Percentiles rank a stretch among this genome's conserved stretches.
phyloP scores from a whole-genome alignment of 2,888 invertebrate genomes.

The Trileptium ribeirensis region DNA sequence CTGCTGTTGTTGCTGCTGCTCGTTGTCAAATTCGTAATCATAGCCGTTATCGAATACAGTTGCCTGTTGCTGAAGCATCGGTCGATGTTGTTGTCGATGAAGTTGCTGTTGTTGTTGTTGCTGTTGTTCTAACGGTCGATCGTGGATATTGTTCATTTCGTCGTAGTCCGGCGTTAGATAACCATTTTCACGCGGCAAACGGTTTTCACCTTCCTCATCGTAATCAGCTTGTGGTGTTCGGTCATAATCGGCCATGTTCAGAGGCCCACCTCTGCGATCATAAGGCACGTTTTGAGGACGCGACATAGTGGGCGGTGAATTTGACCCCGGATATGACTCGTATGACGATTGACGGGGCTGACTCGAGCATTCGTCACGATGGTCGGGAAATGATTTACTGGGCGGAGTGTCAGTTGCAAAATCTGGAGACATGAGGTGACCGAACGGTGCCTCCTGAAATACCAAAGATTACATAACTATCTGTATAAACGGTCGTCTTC shows the following conservation, averaged over 20 bases:
- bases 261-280: neutral
- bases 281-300: neutral
- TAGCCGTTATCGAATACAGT: neutral
- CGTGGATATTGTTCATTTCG: no score
- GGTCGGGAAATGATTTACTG: neutral
- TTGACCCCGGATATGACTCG: neutral
- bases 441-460: neutral
- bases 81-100: neutral
- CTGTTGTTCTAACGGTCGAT: no score
- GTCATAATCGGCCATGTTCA: neutral
- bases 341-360: neutral
- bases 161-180: no score
- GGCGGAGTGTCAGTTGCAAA: neutral
- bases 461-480: no score
- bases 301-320: neutral
- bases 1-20: neutral
- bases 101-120: neutral
- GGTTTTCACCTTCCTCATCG: neutral
- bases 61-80: neutral
- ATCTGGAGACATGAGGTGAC: neutral
- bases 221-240: neutral
- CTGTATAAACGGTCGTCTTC: no score
- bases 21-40: neutral
- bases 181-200: no score
- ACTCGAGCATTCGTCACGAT: neutral